Evolutionary conservation across 2,888 invertebrate genomes (phyloP).

Genomic region (Pristionchus maxplancki): DNA sequence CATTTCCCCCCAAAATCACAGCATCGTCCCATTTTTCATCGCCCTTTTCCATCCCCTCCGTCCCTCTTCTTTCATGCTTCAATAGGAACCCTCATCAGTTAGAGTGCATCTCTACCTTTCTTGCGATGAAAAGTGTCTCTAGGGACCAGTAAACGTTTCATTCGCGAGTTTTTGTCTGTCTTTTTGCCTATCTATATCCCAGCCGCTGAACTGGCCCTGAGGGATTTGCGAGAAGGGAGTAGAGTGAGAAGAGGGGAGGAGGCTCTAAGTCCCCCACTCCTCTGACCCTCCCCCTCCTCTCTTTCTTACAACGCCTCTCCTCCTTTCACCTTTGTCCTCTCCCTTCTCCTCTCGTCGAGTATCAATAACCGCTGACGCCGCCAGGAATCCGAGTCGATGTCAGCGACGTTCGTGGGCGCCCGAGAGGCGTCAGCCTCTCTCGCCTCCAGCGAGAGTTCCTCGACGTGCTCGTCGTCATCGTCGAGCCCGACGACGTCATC

Average conservation of each 20-base stretch:
- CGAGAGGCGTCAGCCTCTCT: constrained; percentile 54
- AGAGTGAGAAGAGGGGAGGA: neutral
- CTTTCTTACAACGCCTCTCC: constrained; percentile 41
- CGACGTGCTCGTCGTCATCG: constrained; percentile 54
- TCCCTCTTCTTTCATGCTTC: neutral
- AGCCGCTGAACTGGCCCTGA: neutral
- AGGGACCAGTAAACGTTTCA: neutral
- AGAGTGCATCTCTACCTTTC: neutral
- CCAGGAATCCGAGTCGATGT: constrained; percentile 26
- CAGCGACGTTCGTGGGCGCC: constrained; percentile 1
- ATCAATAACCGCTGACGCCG: neutral
- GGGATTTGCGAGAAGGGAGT: neutral
- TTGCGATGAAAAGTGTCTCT: neutral
- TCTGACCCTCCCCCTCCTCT: neutral
- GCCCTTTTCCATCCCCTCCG: neutral
- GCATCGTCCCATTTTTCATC: constrained; percentile 1
- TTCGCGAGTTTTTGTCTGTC: neutral
- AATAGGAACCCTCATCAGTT: neutral
- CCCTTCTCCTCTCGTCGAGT: constrained; percentile 13
- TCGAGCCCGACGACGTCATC: constrained; percentile 50
- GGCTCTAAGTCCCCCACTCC: constrained; percentile 27
- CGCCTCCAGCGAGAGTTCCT: constrained; percentile 63
- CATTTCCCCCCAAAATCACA: neutral
- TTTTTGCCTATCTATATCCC: neutral
- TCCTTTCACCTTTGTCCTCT: constrained; percentile 47